Evolutionary conservation across 2,888 invertebrate genomes (phyloP).

Genomic region (Cancer borealis): DNA sequence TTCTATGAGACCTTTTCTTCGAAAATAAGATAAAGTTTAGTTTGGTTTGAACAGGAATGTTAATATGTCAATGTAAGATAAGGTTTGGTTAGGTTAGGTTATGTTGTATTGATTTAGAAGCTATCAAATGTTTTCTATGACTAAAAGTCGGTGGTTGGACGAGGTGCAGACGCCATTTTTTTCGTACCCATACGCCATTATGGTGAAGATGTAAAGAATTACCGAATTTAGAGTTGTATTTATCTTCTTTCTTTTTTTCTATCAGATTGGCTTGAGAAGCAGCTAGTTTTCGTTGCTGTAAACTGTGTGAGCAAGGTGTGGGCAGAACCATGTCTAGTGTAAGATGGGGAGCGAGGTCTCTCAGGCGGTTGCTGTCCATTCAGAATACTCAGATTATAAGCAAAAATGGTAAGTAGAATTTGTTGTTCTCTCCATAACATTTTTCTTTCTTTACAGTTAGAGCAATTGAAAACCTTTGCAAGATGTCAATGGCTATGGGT

Average conservation of each 20-base stretch:
- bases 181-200: too few relatives aligned
- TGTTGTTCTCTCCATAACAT: neutral
- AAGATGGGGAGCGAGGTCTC: conserved; percentile 71
- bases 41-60: too few relatives aligned
- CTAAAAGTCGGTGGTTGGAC: too few relatives aligned
- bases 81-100: too few relatives aligned
- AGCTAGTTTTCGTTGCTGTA: neutral
- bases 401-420: conserved; percentile 63
- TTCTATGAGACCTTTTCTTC: too few relatives aligned
- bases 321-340: conserved; percentile 67
- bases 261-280: neutral
- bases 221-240: neutral
- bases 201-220: too few relatives aligned
- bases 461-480: neutral
- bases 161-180: too few relatives aligned
- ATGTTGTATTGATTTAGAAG: too few relatives aligned
- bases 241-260: neutral
- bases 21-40: too few relatives aligned
- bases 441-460: neutral
- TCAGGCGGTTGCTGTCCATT: conserved; percentile 58
- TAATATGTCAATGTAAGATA: too few relatives aligned
- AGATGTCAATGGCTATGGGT: neutral
- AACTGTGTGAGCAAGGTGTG: neutral
- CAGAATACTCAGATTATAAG: conserved; percentile 51
- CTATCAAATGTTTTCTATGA: too few relatives aligned